Evolutionary conservation across 2,888 invertebrate genomes (phyloP).

Genomic region (Pammene aurita): DNA sequence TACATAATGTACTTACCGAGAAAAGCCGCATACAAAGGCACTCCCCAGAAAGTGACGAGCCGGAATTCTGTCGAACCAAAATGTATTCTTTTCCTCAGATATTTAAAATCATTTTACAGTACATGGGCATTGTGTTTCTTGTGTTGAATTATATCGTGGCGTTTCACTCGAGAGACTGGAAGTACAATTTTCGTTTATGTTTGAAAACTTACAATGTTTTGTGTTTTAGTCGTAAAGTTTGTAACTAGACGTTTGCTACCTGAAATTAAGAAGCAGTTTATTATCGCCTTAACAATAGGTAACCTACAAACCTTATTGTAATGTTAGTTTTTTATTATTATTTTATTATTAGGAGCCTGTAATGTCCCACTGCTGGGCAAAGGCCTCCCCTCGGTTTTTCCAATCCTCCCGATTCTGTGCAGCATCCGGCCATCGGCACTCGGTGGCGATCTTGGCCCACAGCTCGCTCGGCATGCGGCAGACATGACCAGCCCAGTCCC

Average conservation of each 20-base stretch:
- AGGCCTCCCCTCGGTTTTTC: too few species aligned
- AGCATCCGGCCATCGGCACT: too few species aligned
- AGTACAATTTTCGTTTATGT: slow-evolving; percentile 52
- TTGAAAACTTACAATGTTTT: slow-evolving; percentile 51
- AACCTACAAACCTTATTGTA: too few species aligned
- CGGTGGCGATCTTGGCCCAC: too few species aligned
- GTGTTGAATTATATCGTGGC: slow-evolving; percentile 63
- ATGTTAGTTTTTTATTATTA: too few species aligned
- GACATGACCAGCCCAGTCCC: too few species aligned
- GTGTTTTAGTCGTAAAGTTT: slow-evolving; percentile 23
- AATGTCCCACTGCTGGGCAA: too few species aligned
- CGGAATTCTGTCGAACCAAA: slow-evolving; percentile 60
- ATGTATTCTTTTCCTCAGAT: slow-evolving; percentile 58
- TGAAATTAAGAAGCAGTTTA: slow-evolving; percentile 5
- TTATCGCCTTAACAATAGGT: too few species aligned
- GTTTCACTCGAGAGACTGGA: slow-evolving; percentile 54
- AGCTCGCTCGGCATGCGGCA: too few species aligned
- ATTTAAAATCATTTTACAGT: slow-evolving; percentile 56
- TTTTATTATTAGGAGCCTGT: too few species aligned
- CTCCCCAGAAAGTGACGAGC: slow-evolving; percentile 67
- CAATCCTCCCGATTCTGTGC: too few species aligned
- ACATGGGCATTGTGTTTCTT: slow-evolving; percentile 52
- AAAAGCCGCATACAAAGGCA: slow-evolving; percentile 73
- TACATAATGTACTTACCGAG: slow-evolving; percentile 77
- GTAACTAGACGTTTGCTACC: slow-evolving; percentile 18